Evolutionary conservation across 2,113 vertebrate species (phyloP).

Genomic region (Lipotes vexillifer): DNA sequence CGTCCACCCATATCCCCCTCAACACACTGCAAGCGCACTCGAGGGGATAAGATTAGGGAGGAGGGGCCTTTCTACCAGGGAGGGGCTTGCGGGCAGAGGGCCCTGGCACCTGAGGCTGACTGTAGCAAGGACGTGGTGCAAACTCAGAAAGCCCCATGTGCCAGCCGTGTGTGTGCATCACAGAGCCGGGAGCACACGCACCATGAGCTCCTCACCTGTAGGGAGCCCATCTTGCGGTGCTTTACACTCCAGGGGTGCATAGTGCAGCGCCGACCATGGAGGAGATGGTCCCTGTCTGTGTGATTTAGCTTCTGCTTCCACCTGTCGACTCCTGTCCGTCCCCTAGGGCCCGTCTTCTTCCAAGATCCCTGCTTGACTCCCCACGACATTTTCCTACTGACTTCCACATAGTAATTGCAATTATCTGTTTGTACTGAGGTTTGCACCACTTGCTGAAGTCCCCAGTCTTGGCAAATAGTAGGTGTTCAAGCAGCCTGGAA

Average conservation of each 20-base stretch:
- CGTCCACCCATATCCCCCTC: neutral
- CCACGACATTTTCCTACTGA: neutral
- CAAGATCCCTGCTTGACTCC: neutral
- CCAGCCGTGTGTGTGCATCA: neutral
- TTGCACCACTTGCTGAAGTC: neutral
- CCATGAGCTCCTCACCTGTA: rapidly evolving
- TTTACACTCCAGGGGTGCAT: rapidly evolving
- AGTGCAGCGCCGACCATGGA: neutral
- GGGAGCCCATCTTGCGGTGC: rapidly evolving
- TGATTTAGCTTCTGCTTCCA: neutral
- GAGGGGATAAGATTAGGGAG: too few species aligned
- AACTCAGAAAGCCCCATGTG: rapidly evolving
- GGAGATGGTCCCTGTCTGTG: rapidly evolving
- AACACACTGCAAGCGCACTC: rapidly evolving
- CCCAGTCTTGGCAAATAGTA: neutral
- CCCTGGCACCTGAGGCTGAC: too few species aligned
- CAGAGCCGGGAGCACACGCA: rapidly evolving
- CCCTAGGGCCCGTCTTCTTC: neutral
- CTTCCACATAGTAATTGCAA: too few species aligned
- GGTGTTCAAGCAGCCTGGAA: neutral
- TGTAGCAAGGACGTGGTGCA: neutral
- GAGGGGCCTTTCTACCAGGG: neutral
- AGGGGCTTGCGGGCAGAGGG: neutral
- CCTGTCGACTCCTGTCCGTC: neutral
- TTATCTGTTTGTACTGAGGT: neutral